Evolutionary conservation across 2,888 invertebrate genomes (phyloP), one percentile per base, ranked within the genome.

Genomic region (Lepidocyrtinus sp.): DNA sequence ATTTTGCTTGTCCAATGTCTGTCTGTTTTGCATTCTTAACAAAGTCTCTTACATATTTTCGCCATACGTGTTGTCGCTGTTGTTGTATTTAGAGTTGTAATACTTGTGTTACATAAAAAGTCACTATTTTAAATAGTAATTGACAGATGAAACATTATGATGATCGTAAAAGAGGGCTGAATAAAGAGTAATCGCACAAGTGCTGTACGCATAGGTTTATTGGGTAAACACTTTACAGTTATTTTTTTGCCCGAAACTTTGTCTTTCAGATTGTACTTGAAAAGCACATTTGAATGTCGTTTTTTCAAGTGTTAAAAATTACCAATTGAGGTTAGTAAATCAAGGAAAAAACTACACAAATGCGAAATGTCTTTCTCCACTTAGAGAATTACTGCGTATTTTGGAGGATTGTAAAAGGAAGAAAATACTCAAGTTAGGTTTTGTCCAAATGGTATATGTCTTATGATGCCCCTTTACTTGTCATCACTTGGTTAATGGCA

Each of bases 251-350:
- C 36, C 36, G 5, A 36, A 55, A 55, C 55, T 55, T 55, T n/a
- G 7, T 55, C 7, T n/a, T 55, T 55, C 17, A 15, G 3, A 75
- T 62, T 62, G 46, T 24, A 55, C 64, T 64, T 70, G 76, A 71
- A 65, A 64, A 63, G 26, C 59, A 67, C 71, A 71, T 71, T 71
- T 22, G n/a, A 45, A 25, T 61, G 25, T 55, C 27, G n/a, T 71
- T 64, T 55, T 45, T 27, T 17, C 1, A 62, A 62, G 45, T 17
- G 21, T 12, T 55, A 36, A 36, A 7, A 45, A 26, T 62, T 24
- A 21, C 62, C 55, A 67, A 78, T 78, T 72, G 72, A 63, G 77
- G 77, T 78, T 25, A 78, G 50, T 78, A 72, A 72, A 78, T 78
- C 72, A 78, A 77, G 77, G 77, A 55, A 67, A 71, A 70, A 2